Evolutionary conservation across 1,140 invertebrate species (phyloP), one percentile per base, ranked within the genome.

Genomic region (Physella acuta): DNA sequence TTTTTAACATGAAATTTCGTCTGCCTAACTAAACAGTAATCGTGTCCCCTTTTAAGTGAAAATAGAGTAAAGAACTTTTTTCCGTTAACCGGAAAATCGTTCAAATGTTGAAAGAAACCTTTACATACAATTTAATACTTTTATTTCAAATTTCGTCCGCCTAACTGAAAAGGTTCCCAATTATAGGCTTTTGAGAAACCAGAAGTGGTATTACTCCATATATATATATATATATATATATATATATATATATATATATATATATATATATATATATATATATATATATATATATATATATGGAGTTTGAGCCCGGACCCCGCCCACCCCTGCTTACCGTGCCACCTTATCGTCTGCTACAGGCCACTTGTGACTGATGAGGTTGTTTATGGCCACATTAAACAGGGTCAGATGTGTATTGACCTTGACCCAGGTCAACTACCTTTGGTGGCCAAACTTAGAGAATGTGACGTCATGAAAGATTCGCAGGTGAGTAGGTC

Each of bases 341-440:
- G 24, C 49, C 49, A n/a, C 63, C 33, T 1, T 17, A 31, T 30
- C 37, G 34, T 24, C 14, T 52, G 65, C 16, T 70, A 14, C 71
- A 79, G 78, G 59, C 55, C 74, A 11, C 79, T 82, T 5, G 78
- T 81, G 28, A 77, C 75, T 70, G 83, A 84, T 72, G 82, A 83
- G 56, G 51, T 82, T 33, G 82, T 79, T 16, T 82, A 76, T 73
- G 84, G 84, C 8, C 78, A 83, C 53, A 73, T 85, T 20, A 72
- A 76, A 28, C 84, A 85, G 72, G 80, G 76, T 16, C 71, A 76
- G 3, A 31, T 75, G n/a, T 85, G 84, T 72, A 58, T 85, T 20
- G 81, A 83, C 30, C 53, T 79, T 28, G 72, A 75, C 34, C 61
- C 74, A 28, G 75, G 68, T 11, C 73, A 76, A 51, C 71, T 74